These are phyloP conservation scores for Anabas testudineus DNA, from an alignment of 2,797 vertebrate species.

Conservation along the genomic window DNA sequence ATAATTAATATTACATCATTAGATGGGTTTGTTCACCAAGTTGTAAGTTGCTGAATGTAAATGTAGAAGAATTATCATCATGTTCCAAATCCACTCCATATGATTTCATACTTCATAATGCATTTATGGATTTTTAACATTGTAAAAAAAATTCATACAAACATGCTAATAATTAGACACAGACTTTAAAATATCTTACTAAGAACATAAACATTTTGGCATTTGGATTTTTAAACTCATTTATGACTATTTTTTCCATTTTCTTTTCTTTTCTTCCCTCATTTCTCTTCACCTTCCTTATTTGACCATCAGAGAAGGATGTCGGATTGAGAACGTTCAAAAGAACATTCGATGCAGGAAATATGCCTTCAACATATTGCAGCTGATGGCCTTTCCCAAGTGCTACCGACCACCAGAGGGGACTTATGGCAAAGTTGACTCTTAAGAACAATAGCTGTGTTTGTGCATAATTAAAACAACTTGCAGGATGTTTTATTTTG, in stretches of 20 bases:
- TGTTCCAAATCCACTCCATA: too few species aligned
- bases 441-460: constrained; percentile 83
- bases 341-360: constrained; percentile 99
- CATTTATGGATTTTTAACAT: too few species aligned
- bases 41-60: too few species aligned
- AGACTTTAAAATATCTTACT: not conserved
- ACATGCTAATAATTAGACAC: too few species aligned
- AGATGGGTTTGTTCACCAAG: too few species aligned
- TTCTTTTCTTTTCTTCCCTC: constrained; percentile 40
- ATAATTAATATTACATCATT: too few species aligned
- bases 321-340: constrained; percentile 99
- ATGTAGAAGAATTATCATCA: too few species aligned
- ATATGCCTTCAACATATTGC: constrained; percentile 99
- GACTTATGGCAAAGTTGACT: constrained; percentile 97
- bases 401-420: constrained; percentile 97
- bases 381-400: constrained; percentile 99
- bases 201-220: not conserved
- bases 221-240: constrained; percentile 38
- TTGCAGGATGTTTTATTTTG: constrained; percentile 11
- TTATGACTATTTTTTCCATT: constrained; percentile 56
- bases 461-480: constrained; percentile 8
- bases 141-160: too few species aligned
- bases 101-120: too few species aligned
- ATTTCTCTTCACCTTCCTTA: constrained; percentile 41
- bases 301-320: constrained; percentile 93